Evolutionary conservation across 2,797 vertebrate genomes (phyloP), one percentile per base, ranked within the genome.

Genomic region (Hippoglossus hippoglossus): DNA sequence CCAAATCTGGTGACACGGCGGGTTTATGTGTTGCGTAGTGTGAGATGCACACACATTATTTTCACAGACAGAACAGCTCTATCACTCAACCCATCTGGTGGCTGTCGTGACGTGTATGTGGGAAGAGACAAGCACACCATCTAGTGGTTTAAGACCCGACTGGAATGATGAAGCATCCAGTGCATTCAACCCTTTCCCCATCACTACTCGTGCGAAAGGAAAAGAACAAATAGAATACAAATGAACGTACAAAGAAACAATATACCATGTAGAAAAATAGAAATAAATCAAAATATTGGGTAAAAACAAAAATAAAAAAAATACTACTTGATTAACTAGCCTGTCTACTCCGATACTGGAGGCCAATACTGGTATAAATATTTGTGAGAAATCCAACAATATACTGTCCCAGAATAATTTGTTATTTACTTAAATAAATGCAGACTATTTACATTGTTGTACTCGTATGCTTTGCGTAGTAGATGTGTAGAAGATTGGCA

Each of bases 91-190:
- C 51, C 71, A 72, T 80, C 77, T 73, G 68, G 49, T 57, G 54
- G 56, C 60, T 73, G 36, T 36, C 6, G 13, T 55, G 51, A 36
- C 39, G 18, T 49, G 18, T 47, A 34, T 67, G 41, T 51, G 79
- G 39, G 56, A 86, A 90, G 86, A 83, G 81, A 81, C 88, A 84
- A 90, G 81, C 64, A 76, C 86, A 81, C 91, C 92, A 92, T 90
- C 93, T 94, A 93, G 92, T 93, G 92, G 91, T 72, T 68, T 8
- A 25, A 67, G 41, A 66, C 39, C 79, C 55, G 68, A 81, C 51
- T 76, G 36, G 55, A 87, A 50, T 2, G 1, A 3, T 59, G 13
- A 57, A 36, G 22, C 70, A 65, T 22, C 49, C 46, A 59, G 7
- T 62, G 51, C 10, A 44, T 19, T 62, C 8, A n/a, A 13, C 41